These are phyloP conservation scores for Amblyraja radiata DNA, from an alignment of 2,797 vertebrate species.

Conservation along the genomic window DNA sequence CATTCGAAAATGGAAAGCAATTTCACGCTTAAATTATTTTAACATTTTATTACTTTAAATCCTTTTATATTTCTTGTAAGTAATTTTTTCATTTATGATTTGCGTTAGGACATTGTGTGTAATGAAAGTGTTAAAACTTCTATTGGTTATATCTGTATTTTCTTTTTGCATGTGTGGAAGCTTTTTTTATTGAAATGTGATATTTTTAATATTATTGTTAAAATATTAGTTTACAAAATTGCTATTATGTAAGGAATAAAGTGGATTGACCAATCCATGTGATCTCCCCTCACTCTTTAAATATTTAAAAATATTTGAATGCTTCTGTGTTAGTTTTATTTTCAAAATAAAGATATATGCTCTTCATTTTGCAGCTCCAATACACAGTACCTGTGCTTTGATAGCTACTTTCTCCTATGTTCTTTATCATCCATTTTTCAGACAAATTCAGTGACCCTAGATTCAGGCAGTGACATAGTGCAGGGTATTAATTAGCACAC, in stretches of 20 bases:
- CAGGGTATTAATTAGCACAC: conserved; percentile 72
- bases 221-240: background rate
- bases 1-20: background rate
- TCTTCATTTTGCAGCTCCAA: background rate
- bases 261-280: background rate
- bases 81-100: background rate
- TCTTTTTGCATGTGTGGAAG: background rate
- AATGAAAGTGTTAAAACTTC: background rate
- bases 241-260: background rate
- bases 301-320: background rate
- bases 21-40: background rate
- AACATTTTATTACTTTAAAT: conserved; percentile 4
- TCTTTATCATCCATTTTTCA: conserved; percentile 51
- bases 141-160: background rate
- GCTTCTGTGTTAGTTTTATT: background rate
- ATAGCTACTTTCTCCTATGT: conserved; percentile 44
- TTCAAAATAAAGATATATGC: background rate
- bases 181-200: background rate
- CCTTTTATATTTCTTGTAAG: background rate
- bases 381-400: background rate
- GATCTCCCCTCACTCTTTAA: background rate
- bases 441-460: conserved; percentile 61
- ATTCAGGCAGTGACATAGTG: conserved; percentile 62
- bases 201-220: background rate
- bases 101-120: background rate